Evolutionary conservation across 2,113 vertebrate genomes (phyloP).

Genomic region (Campylorhamphus procurvoides): DNA sequence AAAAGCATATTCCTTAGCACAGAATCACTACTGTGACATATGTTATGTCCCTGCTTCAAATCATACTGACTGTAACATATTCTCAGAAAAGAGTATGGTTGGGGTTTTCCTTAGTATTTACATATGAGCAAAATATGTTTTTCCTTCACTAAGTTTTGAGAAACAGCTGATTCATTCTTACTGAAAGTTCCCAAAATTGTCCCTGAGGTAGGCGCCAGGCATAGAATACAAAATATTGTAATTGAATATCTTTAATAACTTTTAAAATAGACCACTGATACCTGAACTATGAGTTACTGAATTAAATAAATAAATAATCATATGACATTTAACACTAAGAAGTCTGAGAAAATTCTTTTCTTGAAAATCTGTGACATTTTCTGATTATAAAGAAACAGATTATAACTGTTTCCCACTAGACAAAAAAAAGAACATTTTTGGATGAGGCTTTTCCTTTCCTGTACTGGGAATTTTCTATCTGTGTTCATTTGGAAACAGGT

Average conservation of each 20-base stretch:
- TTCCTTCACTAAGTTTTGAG: background rate
- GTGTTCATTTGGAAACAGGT: background rate
- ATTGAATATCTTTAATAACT: background rate
- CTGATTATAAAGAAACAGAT: background rate
- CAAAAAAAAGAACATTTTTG: background rate
- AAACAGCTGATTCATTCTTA: background rate
- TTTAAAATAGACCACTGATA: background rate
- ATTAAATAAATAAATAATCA: fast-evolving
- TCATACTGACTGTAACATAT: background rate
- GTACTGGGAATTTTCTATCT: background rate
- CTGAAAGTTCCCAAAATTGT: background rate
- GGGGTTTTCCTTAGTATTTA: background rate
- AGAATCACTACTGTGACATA: background rate
- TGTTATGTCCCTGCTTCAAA: background rate
- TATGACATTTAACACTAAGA: constrained; percentile 15
- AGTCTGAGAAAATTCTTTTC: background rate
- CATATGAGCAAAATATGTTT: background rate
- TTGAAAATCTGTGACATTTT: constrained; percentile 16
- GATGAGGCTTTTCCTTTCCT: background rate
- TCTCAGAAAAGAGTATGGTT: background rate
- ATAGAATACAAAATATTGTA: background rate
- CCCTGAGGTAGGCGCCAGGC: background rate
- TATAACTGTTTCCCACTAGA: background rate
- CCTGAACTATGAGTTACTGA: background rate
- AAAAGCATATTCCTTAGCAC: background rate